Evolutionary conservation across 2,113 vertebrate genomes (phyloP), one percentile per base, ranked within the genome.

Genomic region (Trogon melanurus): DNA sequence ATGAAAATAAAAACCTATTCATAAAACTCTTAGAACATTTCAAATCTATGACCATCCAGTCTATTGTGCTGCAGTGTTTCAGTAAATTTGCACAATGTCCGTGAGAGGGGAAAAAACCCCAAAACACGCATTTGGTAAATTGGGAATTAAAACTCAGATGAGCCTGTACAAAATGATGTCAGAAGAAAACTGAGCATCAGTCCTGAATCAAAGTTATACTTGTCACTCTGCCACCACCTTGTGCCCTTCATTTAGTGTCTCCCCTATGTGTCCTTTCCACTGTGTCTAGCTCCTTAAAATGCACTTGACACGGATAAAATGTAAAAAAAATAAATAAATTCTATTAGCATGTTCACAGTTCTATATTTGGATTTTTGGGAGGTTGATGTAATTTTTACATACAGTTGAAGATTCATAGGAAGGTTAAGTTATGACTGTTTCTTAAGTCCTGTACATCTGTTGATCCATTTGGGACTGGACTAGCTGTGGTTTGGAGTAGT

Each of bases 261-360:
- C 36, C 51, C 32, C 57, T 22, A 57, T 14, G 11, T 32, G 38
- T 22, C 13, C 34, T 56, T 72, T 11, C n/a, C 14, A 19, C 51
- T 47, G 20, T 29, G 18, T 44, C 45, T 53, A 16, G 29, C 26
- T 76, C 58, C 79, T 18, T 62, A 25, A 73, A 56, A 51, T 61
- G n/a, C 51, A 72, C 51, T 75, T 32, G 36, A 75, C 30, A 64
- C 21, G 19, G 34, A 30, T 50, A 51, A 78, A 54, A 34, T 45
- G 11, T 41, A n/a, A 87, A 82, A 18, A n/a, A 72, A 38, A 53
- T 36, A 75, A 48, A 3, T 5, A 18, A 23, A 13, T 16, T 21
- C 23, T 38, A 16, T 44, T n/a, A 44, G 62, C 15, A 13, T 0
- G 0, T 67, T 73, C 26, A n/a, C 41, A 7, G 3, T 62, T 83